Percentiles rank a stretch among this genome's conserved stretches.
Evolutionary conservation across 2,888 invertebrate species (phyloP).

Genomic region (Melolontha melolontha): DNA sequence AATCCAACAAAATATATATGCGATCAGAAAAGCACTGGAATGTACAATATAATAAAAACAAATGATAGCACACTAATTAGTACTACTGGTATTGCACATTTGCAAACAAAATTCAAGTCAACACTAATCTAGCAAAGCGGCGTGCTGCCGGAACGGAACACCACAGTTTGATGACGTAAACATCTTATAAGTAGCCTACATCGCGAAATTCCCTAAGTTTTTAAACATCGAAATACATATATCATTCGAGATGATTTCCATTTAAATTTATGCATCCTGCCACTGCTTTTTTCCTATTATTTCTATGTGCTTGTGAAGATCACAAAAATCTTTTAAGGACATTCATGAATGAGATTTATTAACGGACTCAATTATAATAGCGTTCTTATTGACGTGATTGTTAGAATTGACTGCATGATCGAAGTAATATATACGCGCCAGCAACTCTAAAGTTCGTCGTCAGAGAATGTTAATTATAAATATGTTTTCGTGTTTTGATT

Average conservation of each 20-base stretch:
- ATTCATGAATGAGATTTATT: too few relatives aligned
- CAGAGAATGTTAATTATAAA: too few relatives aligned
- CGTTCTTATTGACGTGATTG: conserved; percentile 11
- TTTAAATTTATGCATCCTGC: background rate
- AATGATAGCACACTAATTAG: too few relatives aligned
- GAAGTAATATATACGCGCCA: background rate
- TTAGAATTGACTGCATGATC: conserved; percentile 1
- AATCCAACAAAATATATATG: too few relatives aligned
- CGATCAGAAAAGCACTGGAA: too few relatives aligned
- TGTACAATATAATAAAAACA: too few relatives aligned
- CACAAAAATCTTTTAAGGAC: too few relatives aligned
- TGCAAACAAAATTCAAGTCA: conserved; percentile 29
- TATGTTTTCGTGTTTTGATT: too few relatives aligned
- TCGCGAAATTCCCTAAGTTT: conserved; percentile 16
- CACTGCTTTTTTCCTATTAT: background rate
- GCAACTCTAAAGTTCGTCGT: too few relatives aligned
- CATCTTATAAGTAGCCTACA: conserved; percentile 13
- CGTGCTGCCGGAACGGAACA: background rate
- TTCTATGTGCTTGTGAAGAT: background rate
- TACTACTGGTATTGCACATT: conserved; percentile 31
- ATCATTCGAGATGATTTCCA: background rate
- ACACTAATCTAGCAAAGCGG: conserved; percentile 10
- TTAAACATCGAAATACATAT: background rate
- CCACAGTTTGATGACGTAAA: conserved; percentile 21
- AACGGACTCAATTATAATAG: too few relatives aligned